Base-by-base conservation (phyloP, 2,888 invertebrate species). In the Lamproptera curius region DNA sequence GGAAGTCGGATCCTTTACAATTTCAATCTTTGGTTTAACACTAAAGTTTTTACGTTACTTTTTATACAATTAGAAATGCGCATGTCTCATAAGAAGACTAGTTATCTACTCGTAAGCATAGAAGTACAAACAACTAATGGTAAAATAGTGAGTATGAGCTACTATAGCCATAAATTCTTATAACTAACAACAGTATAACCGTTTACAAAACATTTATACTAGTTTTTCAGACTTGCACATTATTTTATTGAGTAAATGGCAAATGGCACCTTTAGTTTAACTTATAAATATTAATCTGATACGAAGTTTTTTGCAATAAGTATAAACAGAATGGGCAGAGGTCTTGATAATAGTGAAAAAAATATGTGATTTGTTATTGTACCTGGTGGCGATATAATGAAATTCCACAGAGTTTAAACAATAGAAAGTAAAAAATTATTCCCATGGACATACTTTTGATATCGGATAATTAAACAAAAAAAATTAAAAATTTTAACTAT, bases 1-100 rank as follows among this genome's bases (percentile, higher is more conserved):
- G 26, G 42, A 35, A 35, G n/a, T 35, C 26, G 23, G 15, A 17
- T 15, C 26, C 36, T 35, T 43, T 36, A 36, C n/a, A 43, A 36
- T 40, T 48, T 48, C 34, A 39, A 17, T 48, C 48, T 48, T 48
- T 48, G 48, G 48, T 43, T 48, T 48, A 35, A 48, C 14, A 39
- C 14, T 28, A 26, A 16, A 15, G 11, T 39, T 39, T 33, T 47
- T 42, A 38, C 16, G 3, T 16, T n/a, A n/a, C n/a, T 40, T 36
- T 42, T 17, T 26, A 9, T 38, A 38, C 48, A 42, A 17, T 31
- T 26, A 16, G 42, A 39, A 39, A 34, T 11, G 23, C 16, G 38
- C 13, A 2, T 42, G 38, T 23, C 26, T 34, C 42, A 16, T 35
- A 31, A 36, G 28, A 23, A 39, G 42, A 48, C 47, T 48, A 48